Base-by-base conservation (phyloP, 2,888 invertebrate genomes). In the Calliopum simillimum region DNA sequence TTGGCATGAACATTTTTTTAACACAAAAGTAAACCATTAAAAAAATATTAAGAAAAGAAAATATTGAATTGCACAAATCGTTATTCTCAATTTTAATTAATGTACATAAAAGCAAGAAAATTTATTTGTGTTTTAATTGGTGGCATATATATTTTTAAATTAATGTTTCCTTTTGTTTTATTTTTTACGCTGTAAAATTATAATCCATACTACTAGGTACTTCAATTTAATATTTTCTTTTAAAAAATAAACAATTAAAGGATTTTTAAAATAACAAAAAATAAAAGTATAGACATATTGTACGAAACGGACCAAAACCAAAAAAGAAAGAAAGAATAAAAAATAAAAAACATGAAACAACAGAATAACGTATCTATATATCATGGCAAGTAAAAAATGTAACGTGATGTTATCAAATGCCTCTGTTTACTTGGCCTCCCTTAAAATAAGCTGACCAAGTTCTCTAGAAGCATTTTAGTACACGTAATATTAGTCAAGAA, bases 51-150 rank as follows among this genome's bases (percentile, higher is more conserved):
- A 41, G 64, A 81, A 80, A 80, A 82, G 79, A 81, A 80, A 80
- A 80, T 81, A 81, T 82, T 80, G 78, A 81, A 80, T 83, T 85
- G 84, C 84, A 85, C 84, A 85, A 85, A 85, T 79, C 78, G 85
- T 85, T 85, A 80, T 85, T 84, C 82, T 85, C 84, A 85, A 83
- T 84, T 83, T 82, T 78, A 80, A 79, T 80, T 79, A 79, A 79
- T 83, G 83, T 84, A 83, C 84, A 83, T 80, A 80, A 73, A 56
- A 16, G 23, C 33, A 64, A 19, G 53, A 69, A 69, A 46, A 25
- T 64, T n/a, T 56, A 4, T 65, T 73, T 71, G 16, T 61, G 46
- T 14, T 44, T 19, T 61, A 46, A 16, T 16, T 61, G 61, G 33
- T 58, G 16, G 33, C 33, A 33, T 61, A 19, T 46, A 66, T 56